These are phyloP conservation scores for Neoarius graeffei DNA, from an alignment of 2,113 vertebrate genomes.

Conservation along the genomic window DNA sequence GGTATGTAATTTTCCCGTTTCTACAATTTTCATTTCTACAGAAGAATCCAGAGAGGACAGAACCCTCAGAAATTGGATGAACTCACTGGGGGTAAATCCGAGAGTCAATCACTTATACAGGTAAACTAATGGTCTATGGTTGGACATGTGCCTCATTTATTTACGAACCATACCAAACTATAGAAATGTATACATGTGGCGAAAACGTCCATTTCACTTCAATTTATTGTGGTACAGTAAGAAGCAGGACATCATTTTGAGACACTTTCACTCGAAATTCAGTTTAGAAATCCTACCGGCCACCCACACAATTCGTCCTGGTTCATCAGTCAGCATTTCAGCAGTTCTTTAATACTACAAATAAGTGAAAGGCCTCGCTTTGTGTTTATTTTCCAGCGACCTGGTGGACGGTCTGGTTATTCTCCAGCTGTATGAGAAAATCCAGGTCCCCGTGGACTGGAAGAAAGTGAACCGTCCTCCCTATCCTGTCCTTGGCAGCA, in stretches of 20 bases:
- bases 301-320: not conserved
- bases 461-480: conserved; percentile 87
- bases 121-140: conserved; percentile 66
- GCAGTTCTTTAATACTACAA: not conserved
- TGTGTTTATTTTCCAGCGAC: conserved; percentile 61
- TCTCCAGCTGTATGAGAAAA: conserved; percentile 90
- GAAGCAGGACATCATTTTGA: not conserved
- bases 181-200: not conserved
- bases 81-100: conserved; percentile 91
- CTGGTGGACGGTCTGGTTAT: conserved; percentile 81
- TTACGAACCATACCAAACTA: not conserved
- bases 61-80: conserved; percentile 98
- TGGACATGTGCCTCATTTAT: not conserved
- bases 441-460: conserved; percentile 85
- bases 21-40: conserved; percentile 59
- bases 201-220: not conserved
- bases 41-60: conserved; percentile 91
- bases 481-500: conserved; percentile 82
- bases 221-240: not conserved
- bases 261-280: not conserved
- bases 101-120: conserved; percentile 91
- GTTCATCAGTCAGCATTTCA: not conserved
- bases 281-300: not conserved
- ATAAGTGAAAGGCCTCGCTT: not conserved
- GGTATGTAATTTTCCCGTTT: not conserved